Evolutionary conservation across 2,113 vertebrate species (phyloP), one percentile per base, ranked within the genome.

Genomic region (Podarcis muralis): DNA sequence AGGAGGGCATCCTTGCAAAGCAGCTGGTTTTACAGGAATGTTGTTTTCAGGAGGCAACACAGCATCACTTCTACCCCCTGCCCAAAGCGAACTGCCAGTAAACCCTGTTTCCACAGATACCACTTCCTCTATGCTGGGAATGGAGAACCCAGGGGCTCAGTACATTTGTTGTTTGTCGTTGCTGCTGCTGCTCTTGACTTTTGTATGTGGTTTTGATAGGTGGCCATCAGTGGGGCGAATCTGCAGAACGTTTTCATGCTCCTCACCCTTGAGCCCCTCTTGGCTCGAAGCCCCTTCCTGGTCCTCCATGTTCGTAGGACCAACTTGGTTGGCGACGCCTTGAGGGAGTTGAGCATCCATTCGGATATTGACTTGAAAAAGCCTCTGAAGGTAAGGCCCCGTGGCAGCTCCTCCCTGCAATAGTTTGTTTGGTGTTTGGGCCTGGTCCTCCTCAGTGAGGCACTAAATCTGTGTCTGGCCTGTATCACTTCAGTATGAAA

Each of bases 321-420:
- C 94, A 98, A 98, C 93, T 97, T 99, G 84, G 98, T 99, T 3
- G 98, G 98, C 32, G 99, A 99, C 93, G 98, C 99, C 5, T 94
- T 99, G 20, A 97, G 98, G 22, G 99, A 99, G 95, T 93, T 99
- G 94, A 99, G 98, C 95, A 97, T 98, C 95, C 98, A 99, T 94
- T 99, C 98, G n/a, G 99, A 99, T 35, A 97, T 99, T 84, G 99
- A 99, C 94, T 97, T 99, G 93, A 99, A 99, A 95, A 99, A 99
- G 81, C 99, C 99, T 37, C 97, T 99, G 57, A 99, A 99, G 97
- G 99, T 99, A 94, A 97, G 97, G 79, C n/a, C n/a, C 23, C 82
- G 48, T 2, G 3, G 76, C n/a, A 22, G 40, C 16, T 68, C 25
- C 9, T 40, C 6, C 16, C 59, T 62, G 15, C 59, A 62, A 20